Base-by-base conservation (phyloP, 2,797 vertebrate genomes). In the Remorina albescens region DNA sequence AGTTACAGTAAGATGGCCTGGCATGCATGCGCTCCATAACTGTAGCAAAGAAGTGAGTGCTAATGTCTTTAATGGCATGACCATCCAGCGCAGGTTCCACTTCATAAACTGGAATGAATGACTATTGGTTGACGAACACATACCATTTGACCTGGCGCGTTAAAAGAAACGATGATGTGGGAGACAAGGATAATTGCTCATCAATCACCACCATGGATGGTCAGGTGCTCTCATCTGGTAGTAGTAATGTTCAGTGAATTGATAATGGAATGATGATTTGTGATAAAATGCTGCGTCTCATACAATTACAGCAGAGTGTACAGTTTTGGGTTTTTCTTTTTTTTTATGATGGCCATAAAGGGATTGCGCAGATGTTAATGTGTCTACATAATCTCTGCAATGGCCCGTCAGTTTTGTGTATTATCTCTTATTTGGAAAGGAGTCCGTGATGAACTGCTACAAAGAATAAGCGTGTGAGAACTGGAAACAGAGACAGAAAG, bases 31-130 rank as follows among this genome's bases (percentile, higher is more conserved):
- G n/a, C 63, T 57, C 6, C 28, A 49, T 69, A 83, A 82, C 69
- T 73, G 74, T 65, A 57, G 66, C 64, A 60, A 57, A 50, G 65
- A 30, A 11, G 34, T 44, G 67, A 70, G 75, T 85, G 80, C 58
- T 87, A 86, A 89, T 86, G 79, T 59, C 69, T 62, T 74, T 84
- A 86, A 84, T 84, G 66, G 82, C 55, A 65, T 68, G 85, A 80
- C 70, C 83, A 68, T 63, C 70, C 57, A 58, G 74, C 80, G 65
- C 69, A 79, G 78, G 86, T 90, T 90, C 83, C 87, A 88, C 86
- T 83, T 81, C 89, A 91, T 90, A 86, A 92, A 91, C 41, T 23
- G 64, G 82, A 89, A 88, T 83, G 81, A 86, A 86, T 82, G 83
- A 69, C 79, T 82, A 72, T 64, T 75, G 83, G 76, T 78, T 77